Conservation (phyloP, 2,797 vertebrate species). For the Pachyuromys duprasi region DNA sequence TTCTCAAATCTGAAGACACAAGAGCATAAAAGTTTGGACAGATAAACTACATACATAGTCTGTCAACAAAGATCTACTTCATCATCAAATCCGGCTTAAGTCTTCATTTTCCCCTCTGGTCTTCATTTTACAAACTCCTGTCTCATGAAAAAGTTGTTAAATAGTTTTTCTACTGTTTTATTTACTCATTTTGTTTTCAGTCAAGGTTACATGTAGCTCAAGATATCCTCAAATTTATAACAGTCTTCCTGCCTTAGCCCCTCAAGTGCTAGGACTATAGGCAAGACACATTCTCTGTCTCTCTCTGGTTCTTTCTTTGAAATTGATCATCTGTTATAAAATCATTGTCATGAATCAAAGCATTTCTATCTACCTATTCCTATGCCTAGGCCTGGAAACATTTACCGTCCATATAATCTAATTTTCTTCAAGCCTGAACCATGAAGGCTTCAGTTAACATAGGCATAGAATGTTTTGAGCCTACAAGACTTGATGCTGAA, state of each 20-base stretch:
- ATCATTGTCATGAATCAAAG: no score
- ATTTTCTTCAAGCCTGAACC: no score
- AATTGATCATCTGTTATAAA: not conserved
- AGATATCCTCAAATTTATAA: not conserved
- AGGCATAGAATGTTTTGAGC: no score
- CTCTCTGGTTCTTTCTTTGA: not conserved
- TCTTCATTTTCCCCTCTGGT: not conserved
- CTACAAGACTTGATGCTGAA: no score
- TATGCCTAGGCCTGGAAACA: no score
- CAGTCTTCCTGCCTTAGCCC: not conserved
- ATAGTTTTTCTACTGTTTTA: not conserved
- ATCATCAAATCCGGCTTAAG: not conserved
- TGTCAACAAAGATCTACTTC: not conserved
- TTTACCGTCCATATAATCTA: no score
- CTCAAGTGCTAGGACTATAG: not conserved
- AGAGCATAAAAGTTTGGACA: not conserved
- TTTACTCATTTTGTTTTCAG: not conserved
- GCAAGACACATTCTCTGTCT: no score
- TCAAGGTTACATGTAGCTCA: not conserved
- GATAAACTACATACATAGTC: not conserved
- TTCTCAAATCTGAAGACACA: not conserved
- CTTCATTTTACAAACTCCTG: not conserved
- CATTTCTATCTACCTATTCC: no score
- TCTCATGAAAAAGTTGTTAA: not conserved
- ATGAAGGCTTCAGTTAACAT: no score